Evolutionary conservation across 2,888 invertebrate genomes (phyloP), one percentile per base, ranked within the genome.

Genomic region (Ophion obscuratus): DNA sequence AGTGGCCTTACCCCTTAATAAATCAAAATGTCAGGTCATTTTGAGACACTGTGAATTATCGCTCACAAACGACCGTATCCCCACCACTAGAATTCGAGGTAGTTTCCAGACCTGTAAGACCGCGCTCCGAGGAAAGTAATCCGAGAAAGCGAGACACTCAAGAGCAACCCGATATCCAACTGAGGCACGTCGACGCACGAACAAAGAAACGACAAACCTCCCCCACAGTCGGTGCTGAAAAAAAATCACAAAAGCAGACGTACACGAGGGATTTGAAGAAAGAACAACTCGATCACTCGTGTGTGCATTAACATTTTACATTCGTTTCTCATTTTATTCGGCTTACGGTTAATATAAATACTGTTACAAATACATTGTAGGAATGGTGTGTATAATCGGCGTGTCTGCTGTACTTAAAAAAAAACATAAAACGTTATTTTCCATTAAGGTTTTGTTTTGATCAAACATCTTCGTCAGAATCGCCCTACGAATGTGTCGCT

Each of bases 291-390:
- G 59, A 31, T 68, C 40, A 53, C 53, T 53, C 53, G 14, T 14
- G 53, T 14, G 53, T 17, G 11, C 17, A 53, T 14, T 3, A 53
- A 14, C 53, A 14, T 5, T 53, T 53, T 14, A 17, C 17, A 53
- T 53, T 53, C 90, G 90, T 91, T 89, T 90, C 87, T 90, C 87
- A 83, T 89, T 92, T 92, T 91, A 91, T 91, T 91, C 88, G 89
- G 89, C 90, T 91, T 92, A 91, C 20, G 90, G 90, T 90, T 91
- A 88, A 91, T 92, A 92, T 88, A 92, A 93, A 93, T 93, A 93
- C 93, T 93, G 93, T 93, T 92, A 93, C 90, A 88, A 81, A 93
- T 92, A 92, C 90, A 92, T 91, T 90, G 89, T 92, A 93, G 92
- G 93, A 93, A 93, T 92, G 92, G 92, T 92, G 91, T 92, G 53